phyloP scores from a whole-genome alignment of 2,888 invertebrate genomes.

The Brachypterus glaber region DNA sequence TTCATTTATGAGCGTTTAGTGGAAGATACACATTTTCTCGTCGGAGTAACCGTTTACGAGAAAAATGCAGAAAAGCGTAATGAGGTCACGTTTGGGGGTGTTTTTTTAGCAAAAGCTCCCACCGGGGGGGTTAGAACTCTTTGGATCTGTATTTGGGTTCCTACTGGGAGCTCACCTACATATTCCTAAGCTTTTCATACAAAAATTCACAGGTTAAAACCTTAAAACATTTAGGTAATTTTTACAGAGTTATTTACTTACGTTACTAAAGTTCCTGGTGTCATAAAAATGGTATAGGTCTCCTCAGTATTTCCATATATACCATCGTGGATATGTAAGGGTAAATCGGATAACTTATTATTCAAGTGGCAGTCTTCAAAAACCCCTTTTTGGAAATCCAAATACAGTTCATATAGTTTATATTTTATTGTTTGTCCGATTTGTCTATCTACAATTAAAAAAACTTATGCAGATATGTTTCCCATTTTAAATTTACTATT shows the following conservation, averaged over 20 bases:
- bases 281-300: slow-evolving; percentile 70
- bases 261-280: slow-evolving; percentile 76
- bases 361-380: slow-evolving; percentile 56
- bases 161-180: too few relatives aligned
- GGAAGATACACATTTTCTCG: too few relatives aligned
- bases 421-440: slow-evolving; percentile 64
- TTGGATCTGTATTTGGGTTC: too few relatives aligned
- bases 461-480: too few relatives aligned
- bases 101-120: too few relatives aligned
- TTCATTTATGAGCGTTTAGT: too few relatives aligned
- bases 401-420: slow-evolving; percentile 57
- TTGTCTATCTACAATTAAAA: slow-evolving; percentile 75
- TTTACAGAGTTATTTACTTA: slow-evolving; percentile 40
- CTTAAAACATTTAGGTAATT: neutral
- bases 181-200: too few relatives aligned
- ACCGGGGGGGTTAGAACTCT: too few relatives aligned
- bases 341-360: slow-evolving; percentile 47
- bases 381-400: slow-evolving; percentile 53
- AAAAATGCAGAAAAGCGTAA: too few relatives aligned
- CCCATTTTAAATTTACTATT: too few relatives aligned
- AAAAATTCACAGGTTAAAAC: slow-evolving; percentile 1
- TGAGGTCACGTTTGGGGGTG: too few relatives aligned
- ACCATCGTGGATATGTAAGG: slow-evolving; percentile 59
- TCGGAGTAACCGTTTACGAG: too few relatives aligned
- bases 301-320: slow-evolving; percentile 58